phyloP scores from a whole-genome alignment of 2,888 invertebrate species.

The Dicyrtomina minuta region DNA sequence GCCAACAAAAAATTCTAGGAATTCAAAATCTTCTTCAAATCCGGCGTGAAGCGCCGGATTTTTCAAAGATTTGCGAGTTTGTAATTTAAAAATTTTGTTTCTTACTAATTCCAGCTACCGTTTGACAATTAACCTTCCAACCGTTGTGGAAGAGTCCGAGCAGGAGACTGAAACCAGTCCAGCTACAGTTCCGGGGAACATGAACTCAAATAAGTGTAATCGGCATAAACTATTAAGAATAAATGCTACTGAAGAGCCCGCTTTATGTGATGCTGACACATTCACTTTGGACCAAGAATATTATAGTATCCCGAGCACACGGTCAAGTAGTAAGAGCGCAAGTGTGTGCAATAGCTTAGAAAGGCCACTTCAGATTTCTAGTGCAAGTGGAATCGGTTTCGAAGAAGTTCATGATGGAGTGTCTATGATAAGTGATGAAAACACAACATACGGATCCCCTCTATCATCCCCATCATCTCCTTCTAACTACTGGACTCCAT shows the following conservation, averaged over 20 bases:
- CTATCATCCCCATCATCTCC: conserved; percentile 49
- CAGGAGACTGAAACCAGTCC: conserved; percentile 52
- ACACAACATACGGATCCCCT: conserved; percentile 51
- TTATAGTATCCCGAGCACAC: conserved; percentile 21
- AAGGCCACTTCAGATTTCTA: conserved; percentile 47
- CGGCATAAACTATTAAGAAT: conserved; percentile 23
- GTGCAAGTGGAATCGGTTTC: conserved; percentile 31
- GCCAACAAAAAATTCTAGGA: no score
- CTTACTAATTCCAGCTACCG: conserved; percentile 33
- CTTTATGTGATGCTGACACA: conserved; percentile 13
- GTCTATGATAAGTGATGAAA: conserved; percentile 47
- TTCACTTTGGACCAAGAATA: conserved; percentile 14
- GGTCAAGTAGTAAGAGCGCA: conserved; percentile 44
- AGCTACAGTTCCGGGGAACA: conserved; percentile 18
- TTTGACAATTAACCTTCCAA: conserved; percentile 47
- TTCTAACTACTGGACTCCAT: conserved; percentile 41
- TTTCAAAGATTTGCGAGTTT: no score
- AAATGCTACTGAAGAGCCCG: conserved; percentile 28
- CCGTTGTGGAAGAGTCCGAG: conserved; percentile 51
- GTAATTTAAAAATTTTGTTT: no score
- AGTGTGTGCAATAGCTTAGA: conserved; percentile 49
- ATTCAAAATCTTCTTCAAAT: no score
- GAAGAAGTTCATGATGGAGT: conserved; percentile 35
- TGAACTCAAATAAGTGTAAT: conserved; percentile 19
- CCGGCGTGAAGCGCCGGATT: no score